Percentiles rank a stretch among this genome's conserved stretches.
Conservation (phyloP, 2,888 invertebrate species). For the Tinea trinotella region DNA sequence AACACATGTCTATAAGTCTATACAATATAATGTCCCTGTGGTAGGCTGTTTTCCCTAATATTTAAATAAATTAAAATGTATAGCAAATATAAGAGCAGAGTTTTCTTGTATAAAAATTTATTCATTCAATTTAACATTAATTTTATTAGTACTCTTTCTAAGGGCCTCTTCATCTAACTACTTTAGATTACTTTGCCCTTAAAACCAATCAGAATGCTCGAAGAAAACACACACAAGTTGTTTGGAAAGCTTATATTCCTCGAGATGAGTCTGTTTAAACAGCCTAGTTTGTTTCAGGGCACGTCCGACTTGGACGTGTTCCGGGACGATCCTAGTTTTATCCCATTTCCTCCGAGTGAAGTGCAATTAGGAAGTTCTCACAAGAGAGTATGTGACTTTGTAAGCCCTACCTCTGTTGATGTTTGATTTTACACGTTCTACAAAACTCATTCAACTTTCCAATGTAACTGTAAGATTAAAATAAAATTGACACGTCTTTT, state of each 20-base stretch:
- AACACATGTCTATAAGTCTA: no score
- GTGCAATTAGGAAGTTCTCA: slow-evolving; percentile 62
- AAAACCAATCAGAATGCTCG: slow-evolving; percentile 13
- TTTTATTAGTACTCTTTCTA: slow-evolving; percentile 7
- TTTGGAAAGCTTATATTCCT: slow-evolving; percentile 16
- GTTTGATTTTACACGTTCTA: neutral
- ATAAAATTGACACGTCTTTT: neutral
- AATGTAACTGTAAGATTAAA: neutral
- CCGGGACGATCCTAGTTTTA: slow-evolving; percentile 37
- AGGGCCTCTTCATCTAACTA: slow-evolving; percentile 7
- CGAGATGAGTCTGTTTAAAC: slow-evolving; percentile 24
- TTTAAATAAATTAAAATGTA: no score
- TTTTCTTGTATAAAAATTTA: no score
- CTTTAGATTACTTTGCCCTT: slow-evolving; percentile 3
- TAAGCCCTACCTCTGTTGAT: slow-evolving; percentile 1
- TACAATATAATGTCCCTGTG: no score
- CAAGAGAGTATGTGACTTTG: slow-evolving; percentile 28
- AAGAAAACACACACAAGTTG: slow-evolving; percentile 11
- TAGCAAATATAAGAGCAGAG: no score
- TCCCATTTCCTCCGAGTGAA: slow-evolving; percentile 50
- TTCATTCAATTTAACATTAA: neutral
- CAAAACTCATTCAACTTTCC: neutral
- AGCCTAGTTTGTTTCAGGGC: slow-evolving; percentile 45
- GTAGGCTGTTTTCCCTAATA: no score
- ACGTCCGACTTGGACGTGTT: slow-evolving; percentile 35